Evolutionary conservation across 2,888 invertebrate genomes (phyloP).

Genomic region (Charanyca ferruginea): DNA sequence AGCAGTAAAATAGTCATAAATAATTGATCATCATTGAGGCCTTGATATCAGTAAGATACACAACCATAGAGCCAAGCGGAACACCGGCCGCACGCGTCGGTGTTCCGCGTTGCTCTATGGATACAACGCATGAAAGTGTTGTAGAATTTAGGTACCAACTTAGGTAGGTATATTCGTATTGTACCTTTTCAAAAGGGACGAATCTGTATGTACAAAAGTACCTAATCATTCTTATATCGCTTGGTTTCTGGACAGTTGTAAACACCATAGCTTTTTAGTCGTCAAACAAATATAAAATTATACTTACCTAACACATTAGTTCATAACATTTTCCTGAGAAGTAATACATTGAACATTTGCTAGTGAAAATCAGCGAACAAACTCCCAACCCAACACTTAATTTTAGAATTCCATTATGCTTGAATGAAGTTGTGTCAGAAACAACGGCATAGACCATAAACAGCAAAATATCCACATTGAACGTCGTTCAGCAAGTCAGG

Average conservation of each 20-base stretch:
- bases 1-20: conserved; percentile 39
- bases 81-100: no score
- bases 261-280: no score
- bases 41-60: background rate
- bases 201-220: no score
- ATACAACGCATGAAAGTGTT: conserved; percentile 10
- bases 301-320: no score
- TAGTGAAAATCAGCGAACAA: background rate
- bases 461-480: conserved; percentile 44
- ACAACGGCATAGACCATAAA: conserved; percentile 49
- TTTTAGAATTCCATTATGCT: conserved; percentile 6
- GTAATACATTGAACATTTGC: background rate
- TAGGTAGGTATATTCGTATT: no score
- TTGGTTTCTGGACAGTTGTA: no score
- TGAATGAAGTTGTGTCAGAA: conserved; percentile 26
- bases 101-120: no score
- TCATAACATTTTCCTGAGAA: no score
- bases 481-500: conserved; percentile 32
- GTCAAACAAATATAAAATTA: no score
- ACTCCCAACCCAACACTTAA: conserved; percentile 1
- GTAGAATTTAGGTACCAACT: background rate
- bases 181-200: no score
- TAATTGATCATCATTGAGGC: conserved; percentile 26
- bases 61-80: no score
- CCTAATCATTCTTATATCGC: no score